Evolutionary conservation across 2,888 invertebrate species (phyloP), one percentile per base, ranked within the genome.

Genomic region (Sympetrum striolatum): DNA sequence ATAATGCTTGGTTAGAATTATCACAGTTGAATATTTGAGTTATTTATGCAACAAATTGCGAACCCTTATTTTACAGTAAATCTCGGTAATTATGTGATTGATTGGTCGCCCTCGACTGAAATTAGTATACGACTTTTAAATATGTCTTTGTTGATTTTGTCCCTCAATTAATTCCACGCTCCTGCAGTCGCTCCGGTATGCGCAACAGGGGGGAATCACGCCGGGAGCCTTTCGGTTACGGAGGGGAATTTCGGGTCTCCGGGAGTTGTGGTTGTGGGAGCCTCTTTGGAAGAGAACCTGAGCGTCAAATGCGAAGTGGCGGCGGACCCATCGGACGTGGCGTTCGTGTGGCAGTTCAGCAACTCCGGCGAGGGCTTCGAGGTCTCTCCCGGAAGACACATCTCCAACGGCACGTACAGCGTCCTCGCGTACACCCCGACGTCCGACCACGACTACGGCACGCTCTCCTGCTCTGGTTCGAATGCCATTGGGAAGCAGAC

Each of bases 271-370:
- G 96, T 98, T 90, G 96, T 98, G 91, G 98, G 98, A 18, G 98
- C 97, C 15, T 97, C 97, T 90, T 94, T 98, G 92, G 97, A 98
- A 93, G 98, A 98, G 92, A 92, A 92, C 35, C 93, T 93, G 37
- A 92, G 92, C 44, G 93, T 94, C 22, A 92, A 93, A 37, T 98
- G 98, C 93, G 97, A 97, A 92, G 97, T 98, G 91, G 97, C 97
- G 48, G 97, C 98, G 53, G 98, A 98, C 94, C 98, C 98, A 0
- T 96, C 96, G 91, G 97, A 97, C 93, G 97, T 98, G 92, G 96
- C 96, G 91, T 98, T 98, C 94, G 96, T 97, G 92, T 98, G 98
- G 98, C 97, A 97, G 93, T 97, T 98, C 94, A 98, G 98, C 93
- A 97, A 97, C 93, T 97, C 97, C 92, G 98, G 98, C 22, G 98